Evolutionary conservation across 2,797 vertebrate genomes (phyloP), one percentile per base, ranked within the genome.

Genomic region (Limosa lapponica): DNA sequence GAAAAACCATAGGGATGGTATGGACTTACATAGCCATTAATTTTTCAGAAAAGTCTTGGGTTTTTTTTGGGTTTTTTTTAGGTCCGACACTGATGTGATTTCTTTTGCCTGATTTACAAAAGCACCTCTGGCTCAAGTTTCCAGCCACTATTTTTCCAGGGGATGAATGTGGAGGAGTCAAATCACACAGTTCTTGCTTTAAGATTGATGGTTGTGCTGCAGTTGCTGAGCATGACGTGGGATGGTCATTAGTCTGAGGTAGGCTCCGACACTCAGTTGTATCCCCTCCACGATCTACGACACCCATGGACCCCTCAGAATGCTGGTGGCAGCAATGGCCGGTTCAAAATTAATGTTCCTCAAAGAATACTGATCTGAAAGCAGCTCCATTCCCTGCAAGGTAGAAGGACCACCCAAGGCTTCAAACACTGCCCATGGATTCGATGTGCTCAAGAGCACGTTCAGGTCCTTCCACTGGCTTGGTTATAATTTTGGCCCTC

Each of bases 201-300:
- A 73, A 81, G 32, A 57, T 36, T 14, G 36, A 65, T 22, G 2
- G 7, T 49, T 81, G 49, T 67, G 32, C 72, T 57, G 46, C 59
- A 91, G 28, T 44, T 90, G 34, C 54, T 0, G 4, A 20, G 17
- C 51, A 24, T 37, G 24, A n/a, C 1, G 1, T 25, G 37, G 36
- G 41, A 49, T 61, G 10, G 15, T 12, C 28, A 12, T 81, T 51
- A 78, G 12, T 28, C 44, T 74, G 72, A 78, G 44, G 36, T 36
- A 52, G 28, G 8, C 19, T 83, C 32, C 2, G 8, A 69, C 39
- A 30, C 19, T 57, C 41, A 64, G 32, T 10, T 1, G 2, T 44
- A 49, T 52, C 28, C 15, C 2, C 6, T 52, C 18, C 2, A 3
- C 58, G 16, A 62, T 48, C 32, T 78, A 27, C 0, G 1, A 19